Percentiles rank a stretch among this genome's conserved stretches.
Conservation (phyloP, 1,140 invertebrate species). For the Hypothenemus hampei region DNA sequence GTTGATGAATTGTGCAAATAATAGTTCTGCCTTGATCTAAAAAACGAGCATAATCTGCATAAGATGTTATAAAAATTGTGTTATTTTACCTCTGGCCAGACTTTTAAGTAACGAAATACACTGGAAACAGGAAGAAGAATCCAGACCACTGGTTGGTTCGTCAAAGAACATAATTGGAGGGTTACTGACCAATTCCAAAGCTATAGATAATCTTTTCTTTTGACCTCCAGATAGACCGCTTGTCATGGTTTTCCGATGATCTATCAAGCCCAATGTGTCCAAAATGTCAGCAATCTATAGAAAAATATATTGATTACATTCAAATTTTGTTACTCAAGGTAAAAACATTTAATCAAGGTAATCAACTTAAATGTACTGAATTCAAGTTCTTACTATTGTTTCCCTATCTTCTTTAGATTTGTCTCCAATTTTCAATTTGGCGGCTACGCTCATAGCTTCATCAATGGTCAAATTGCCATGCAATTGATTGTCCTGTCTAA, state of each 20-base stretch:
- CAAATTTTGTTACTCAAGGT: background rate
- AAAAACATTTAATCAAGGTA: no score
- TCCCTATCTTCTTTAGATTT: slow-evolving; percentile 69
- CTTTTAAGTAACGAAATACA: slow-evolving; percentile 84
- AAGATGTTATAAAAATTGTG: background rate
- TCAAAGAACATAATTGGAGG: slow-evolving; percentile 98
- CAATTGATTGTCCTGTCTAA: slow-evolving; percentile 97
- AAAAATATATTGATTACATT: background rate
- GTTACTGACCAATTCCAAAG: slow-evolving; percentile 93
- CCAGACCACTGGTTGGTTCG: slow-evolving; percentile 93
- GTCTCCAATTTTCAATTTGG: slow-evolving; percentile 81
- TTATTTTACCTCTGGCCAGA: slow-evolving; percentile 66
- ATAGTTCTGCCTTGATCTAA: slow-evolving; percentile 78
- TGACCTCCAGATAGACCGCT: slow-evolving; percentile 90
- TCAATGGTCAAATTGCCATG: slow-evolving; percentile 88
- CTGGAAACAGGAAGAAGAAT: slow-evolving; percentile 91
- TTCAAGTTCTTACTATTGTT: slow-evolving; percentile 64
- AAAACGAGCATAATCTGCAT: background rate
- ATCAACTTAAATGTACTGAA: background rate
- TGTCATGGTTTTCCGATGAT: slow-evolving; percentile 84
- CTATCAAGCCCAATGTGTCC: slow-evolving; percentile 79
- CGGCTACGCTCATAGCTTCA: slow-evolving; percentile 90
- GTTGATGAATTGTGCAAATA: slow-evolving; percentile 97
- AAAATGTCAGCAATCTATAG: slow-evolving; percentile 83
- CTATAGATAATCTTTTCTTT: slow-evolving; percentile 92